Base-by-base conservation (phyloP, 2,797 vertebrate species). In the Rousettus madagascariensis region DNA sequence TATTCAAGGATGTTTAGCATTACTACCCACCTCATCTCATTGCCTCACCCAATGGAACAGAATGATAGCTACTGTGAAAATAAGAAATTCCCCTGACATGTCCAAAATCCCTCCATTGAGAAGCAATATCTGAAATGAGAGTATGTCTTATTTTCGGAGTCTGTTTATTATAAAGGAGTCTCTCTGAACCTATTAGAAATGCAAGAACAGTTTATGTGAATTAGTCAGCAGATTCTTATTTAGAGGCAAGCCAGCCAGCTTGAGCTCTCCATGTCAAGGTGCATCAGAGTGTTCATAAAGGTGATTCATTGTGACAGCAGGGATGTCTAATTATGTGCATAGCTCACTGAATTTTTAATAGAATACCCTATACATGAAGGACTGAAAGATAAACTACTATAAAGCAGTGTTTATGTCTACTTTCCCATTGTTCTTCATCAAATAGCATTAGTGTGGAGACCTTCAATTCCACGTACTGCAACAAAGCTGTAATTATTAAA, bases 231-330 rank as follows among this genome's bases (percentile, higher is more conserved):
- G 91, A 97, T 97, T 88, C 95, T 97, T 97, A 97, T 97, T 98
- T 97, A 98, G 95, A 97, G 92, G 86, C 0, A 0, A 97, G 94
- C 36, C 86, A 97, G 95, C 96, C 96, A 97, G 80, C 90, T 95
- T 96, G 93, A 93, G 91, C 86, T 98, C 87, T 96, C 87, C 91
- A 74, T 96, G 97, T 98, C 98, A 98, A 92, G 66, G 92, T 96
- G 94, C 94, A 98, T 98, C 97, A 97, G 57, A 95, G 90, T 97
- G 83, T 95, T 98, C 92, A 97, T 84, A 97, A 97, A 98, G 94
- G 91, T 95, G 89, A 98, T 98, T 97, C 96, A 90, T 74, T 98
- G 71, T 98, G 98, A 97, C 98, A 98, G 91, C 66, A 97, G 0
- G 8, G 96, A 97, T 92, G 84, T 95, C 95, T 98, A 98, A 98